Evolutionary conservation across 2,797 vertebrate genomes (phyloP).

Genomic region (Danio aesculapii): DNA sequence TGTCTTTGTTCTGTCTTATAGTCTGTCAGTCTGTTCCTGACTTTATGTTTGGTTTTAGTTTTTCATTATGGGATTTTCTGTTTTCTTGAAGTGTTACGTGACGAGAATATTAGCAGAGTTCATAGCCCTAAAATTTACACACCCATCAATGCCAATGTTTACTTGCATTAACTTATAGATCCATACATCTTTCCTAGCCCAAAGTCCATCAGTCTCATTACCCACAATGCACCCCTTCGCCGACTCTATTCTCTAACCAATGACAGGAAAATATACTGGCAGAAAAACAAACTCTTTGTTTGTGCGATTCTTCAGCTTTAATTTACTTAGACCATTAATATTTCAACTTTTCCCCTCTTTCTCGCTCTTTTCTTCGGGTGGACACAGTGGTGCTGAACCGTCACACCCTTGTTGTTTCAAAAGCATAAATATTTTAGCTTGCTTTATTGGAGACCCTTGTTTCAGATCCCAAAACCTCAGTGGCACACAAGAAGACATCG

Average conservation of each 20-base stretch:
- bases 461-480: constrained; percentile 70
- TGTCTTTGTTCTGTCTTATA: neutral
- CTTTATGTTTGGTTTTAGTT: neutral
- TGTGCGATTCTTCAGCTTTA: constrained; percentile 80
- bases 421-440: constrained; percentile 82
- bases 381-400: constrained; percentile 46
- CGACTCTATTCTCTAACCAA: constrained; percentile 62
- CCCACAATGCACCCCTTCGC: constrained; percentile 9
- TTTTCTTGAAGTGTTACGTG: neutral
- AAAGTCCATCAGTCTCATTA: constrained; percentile 32
- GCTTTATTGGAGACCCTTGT: constrained; percentile 81
- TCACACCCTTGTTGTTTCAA: constrained; percentile 75
- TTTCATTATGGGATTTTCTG: neutral
- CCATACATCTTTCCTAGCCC: neutral
- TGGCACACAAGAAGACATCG: constrained; percentile 46
- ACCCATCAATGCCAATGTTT: neutral
- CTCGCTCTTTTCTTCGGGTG: constrained; percentile 35
- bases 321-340: constrained; percentile 86
- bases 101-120: neutral
- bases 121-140: neutral
- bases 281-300: constrained; percentile 73
- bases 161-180: neutral
- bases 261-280: constrained; percentile 73
- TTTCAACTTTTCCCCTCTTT: constrained; percentile 70
- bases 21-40: neutral